Conservation (phyloP, 2,888 invertebrate species). For the Rotaria socialis region DNA sequence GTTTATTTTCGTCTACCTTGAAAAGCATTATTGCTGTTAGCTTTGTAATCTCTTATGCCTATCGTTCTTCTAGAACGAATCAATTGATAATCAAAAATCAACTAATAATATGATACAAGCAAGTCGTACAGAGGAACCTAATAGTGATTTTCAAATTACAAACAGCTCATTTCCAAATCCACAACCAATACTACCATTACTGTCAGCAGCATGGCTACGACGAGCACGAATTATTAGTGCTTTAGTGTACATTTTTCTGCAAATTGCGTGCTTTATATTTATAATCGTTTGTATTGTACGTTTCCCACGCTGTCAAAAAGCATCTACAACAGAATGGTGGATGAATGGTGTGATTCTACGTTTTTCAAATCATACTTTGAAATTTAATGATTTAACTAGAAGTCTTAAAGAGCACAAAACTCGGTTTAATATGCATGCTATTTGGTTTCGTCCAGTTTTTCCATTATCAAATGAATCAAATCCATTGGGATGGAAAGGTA, state of each 20-base stretch:
- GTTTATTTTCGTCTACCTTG: not conserved
- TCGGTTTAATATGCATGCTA: not conserved
- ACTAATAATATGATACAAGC: not conserved
- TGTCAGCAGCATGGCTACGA: not conserved
- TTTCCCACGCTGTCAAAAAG: not conserved
- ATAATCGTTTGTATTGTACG: not conserved
- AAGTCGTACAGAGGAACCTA: not conserved
- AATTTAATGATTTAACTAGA: not conserved
- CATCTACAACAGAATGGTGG: not conserved
- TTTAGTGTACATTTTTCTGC: not conserved
- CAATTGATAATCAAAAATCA: not conserved
- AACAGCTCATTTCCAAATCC: too few species aligned
- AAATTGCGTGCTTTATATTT: not conserved
- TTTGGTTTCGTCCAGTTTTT: not conserved
- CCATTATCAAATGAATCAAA: not conserved
- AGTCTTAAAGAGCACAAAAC: not conserved
- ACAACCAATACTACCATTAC: too few species aligned
- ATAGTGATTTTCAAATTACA: not conserved
- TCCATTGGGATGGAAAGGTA: not conserved
- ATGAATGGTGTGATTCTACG: not conserved
- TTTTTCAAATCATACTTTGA: not conserved
- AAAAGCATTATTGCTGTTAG: not conserved
- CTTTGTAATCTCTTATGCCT: not conserved
- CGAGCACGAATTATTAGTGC: not conserved
- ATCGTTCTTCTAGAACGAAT: not conserved